Evolutionary conservation across 1,140 invertebrate species (phyloP).

Genomic region (Neodiprion fabricii): DNA sequence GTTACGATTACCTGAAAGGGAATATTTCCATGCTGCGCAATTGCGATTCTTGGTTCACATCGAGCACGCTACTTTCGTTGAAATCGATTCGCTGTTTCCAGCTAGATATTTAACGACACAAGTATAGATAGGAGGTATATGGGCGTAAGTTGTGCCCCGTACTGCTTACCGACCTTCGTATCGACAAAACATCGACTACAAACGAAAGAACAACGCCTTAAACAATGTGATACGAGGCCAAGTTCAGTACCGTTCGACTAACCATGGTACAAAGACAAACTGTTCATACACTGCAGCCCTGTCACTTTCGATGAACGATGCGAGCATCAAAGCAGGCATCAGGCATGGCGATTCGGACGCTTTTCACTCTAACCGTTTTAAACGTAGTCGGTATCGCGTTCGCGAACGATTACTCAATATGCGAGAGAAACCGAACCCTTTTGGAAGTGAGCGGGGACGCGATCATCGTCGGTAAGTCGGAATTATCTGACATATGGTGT

Average conservation of each 20-base stretch:
- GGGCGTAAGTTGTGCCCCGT: not conserved
- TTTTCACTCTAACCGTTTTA: not conserved
- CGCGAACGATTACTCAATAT: conserved; percentile 8
- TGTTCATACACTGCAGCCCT: not conserved
- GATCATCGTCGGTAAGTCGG: conserved; percentile 45
- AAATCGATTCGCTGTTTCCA: not conserved
- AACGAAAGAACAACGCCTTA: not conserved
- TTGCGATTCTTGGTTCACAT: no score
- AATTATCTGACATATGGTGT: no score
- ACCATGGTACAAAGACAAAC: not conserved
- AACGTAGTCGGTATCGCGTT: not conserved
- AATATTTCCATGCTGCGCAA: no score
- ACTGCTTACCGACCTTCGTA: conserved; percentile 5
- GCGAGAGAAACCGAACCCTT: conserved; percentile 25
- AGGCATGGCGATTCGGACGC: not conserved
- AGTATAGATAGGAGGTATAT: no score
- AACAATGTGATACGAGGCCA: not conserved
- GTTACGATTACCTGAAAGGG: no score
- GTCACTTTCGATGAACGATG: not conserved
- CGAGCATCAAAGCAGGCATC: not conserved
- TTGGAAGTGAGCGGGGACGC: conserved; percentile 50
- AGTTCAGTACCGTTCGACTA: not conserved
- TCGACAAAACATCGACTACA: conserved; percentile 5
- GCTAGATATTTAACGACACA: no score
- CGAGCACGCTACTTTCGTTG: not conserved